These are phyloP conservation scores for Eupithecia pulchellata DNA, from an alignment of 2,888 invertebrate species.

Conservation along the genomic window DNA sequence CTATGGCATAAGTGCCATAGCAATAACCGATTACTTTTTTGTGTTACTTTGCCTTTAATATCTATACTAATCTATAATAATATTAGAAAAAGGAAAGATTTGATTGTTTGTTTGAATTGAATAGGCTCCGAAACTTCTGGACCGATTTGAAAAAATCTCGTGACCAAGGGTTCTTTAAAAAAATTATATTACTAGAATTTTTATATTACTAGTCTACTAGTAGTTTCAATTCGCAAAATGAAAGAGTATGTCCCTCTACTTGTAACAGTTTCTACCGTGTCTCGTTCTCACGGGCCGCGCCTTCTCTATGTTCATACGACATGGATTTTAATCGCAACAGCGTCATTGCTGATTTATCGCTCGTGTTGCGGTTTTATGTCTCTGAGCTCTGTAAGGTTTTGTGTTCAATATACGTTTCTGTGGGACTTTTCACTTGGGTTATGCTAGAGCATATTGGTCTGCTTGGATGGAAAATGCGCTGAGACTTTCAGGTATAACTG, in stretches of 20 bases:
- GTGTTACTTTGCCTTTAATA: too few relatives aligned
- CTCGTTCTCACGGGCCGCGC: conserved; percentile 74
- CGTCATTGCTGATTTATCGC: conserved; percentile 75
- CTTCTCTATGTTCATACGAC: conserved; percentile 66
- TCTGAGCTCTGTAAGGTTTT: conserved; percentile 24
- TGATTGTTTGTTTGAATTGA: too few relatives aligned
- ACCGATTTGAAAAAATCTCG: too few relatives aligned
- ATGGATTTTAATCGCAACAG: conserved; percentile 76
- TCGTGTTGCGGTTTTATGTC: conserved; percentile 44
- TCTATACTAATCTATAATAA: too few relatives aligned
- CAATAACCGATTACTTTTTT: too few relatives aligned
- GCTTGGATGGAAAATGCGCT: neutral
- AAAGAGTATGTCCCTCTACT: neutral
- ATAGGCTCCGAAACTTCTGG: too few relatives aligned
- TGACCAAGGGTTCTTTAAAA: too few relatives aligned
- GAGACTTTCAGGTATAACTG: neutral
- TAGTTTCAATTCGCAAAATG: neutral
- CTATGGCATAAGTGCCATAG: too few relatives aligned
- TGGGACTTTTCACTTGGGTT: conserved; percentile 8
- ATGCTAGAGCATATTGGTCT: neutral
- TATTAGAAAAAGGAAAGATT: too few relatives aligned
- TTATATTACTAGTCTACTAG: too few relatives aligned
- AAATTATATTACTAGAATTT: too few relatives aligned
- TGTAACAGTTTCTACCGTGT: conserved; percentile 58
- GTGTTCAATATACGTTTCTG: conserved; percentile 8